Evolutionary conservation across 1,140 invertebrate species (phyloP).

Genomic region (Cyphomyrmex costatus): DNA sequence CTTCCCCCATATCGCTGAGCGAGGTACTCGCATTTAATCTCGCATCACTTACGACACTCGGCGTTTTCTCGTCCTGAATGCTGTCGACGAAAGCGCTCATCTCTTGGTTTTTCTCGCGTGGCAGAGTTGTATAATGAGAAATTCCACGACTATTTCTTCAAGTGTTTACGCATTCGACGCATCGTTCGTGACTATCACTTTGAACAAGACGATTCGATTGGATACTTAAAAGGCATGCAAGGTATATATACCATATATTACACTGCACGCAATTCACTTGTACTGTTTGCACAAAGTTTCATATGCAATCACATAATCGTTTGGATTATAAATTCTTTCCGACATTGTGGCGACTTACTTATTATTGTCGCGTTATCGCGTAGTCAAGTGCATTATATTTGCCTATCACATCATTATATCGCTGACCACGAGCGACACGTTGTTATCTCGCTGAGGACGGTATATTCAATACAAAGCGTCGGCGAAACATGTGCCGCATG

Average conservation of each 20-base stretch:
- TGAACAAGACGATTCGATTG: background rate
- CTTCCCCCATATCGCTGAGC: constrained; percentile 42
- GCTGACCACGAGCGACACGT: background rate
- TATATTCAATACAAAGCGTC: background rate
- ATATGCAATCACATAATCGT: background rate
- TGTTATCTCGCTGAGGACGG: constrained; percentile 5
- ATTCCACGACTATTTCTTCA: background rate
- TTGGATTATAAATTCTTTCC: constrained; percentile 2
- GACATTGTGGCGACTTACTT: background rate
- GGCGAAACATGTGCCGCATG: background rate
- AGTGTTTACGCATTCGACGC: background rate
- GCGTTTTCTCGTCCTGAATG: constrained; percentile 23
- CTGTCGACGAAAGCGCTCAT: constrained; percentile 16
- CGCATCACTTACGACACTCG: background rate
- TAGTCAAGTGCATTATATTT: background rate
- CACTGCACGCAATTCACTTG: background rate
- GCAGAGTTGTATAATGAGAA: background rate
- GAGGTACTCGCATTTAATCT: background rate
- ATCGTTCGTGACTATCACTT: background rate
- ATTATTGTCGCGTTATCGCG: background rate
- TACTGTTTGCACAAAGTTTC: background rate
- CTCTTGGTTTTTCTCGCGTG: background rate
- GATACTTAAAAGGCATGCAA: constrained; percentile 5
- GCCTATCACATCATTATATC: background rate
- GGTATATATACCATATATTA: constrained; percentile 15